Evolutionary conservation across 2,113 vertebrate species (phyloP).

Genomic region (Sclerurus mexicanus): DNA sequence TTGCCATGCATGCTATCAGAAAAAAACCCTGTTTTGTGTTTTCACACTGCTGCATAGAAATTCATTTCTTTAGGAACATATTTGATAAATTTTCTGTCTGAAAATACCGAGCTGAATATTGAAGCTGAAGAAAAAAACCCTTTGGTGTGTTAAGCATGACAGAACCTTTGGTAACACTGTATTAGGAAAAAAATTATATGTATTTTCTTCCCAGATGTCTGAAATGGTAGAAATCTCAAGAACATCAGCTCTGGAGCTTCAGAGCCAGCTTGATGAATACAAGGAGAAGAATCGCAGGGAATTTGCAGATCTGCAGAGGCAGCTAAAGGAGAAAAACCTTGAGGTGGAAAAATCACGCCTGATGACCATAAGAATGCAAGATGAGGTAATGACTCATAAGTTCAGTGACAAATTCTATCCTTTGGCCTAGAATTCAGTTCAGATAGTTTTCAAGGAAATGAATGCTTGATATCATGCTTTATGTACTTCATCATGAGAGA

Average conservation of each 20-base stretch:
- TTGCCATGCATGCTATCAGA: not conserved
- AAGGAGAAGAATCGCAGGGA: slow-evolving; percentile 91
- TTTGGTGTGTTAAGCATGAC: not conserved
- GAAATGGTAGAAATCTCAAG: slow-evolving; percentile 86
- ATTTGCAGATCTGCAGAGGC: slow-evolving; percentile 84
- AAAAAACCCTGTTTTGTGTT: not conserved
- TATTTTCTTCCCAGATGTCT: slow-evolving; percentile 79
- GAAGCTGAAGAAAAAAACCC: not conserved
- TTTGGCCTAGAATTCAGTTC: not conserved
- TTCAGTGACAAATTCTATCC: not conserved
- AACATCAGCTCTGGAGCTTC: slow-evolving; percentile 85
- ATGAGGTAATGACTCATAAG: slow-evolving; percentile 79
- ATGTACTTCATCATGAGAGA: not conserved
- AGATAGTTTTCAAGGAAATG: not conserved
- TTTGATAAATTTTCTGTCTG: not conserved
- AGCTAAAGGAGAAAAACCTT: slow-evolving; percentile 84
- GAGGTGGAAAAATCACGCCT: slow-evolving; percentile 85
- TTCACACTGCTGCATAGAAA: not conserved
- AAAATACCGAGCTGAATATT: not conserved
- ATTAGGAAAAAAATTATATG: not conserved
- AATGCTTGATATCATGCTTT: not conserved
- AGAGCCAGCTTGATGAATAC: slow-evolving; percentile 91
- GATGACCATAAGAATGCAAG: slow-evolving; percentile 79
- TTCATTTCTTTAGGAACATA: not conserved
- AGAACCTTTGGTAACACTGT: not conserved